phyloP scores from a whole-genome alignment of 2,113 vertebrate species.

The Chaetodon auriga region DNA sequence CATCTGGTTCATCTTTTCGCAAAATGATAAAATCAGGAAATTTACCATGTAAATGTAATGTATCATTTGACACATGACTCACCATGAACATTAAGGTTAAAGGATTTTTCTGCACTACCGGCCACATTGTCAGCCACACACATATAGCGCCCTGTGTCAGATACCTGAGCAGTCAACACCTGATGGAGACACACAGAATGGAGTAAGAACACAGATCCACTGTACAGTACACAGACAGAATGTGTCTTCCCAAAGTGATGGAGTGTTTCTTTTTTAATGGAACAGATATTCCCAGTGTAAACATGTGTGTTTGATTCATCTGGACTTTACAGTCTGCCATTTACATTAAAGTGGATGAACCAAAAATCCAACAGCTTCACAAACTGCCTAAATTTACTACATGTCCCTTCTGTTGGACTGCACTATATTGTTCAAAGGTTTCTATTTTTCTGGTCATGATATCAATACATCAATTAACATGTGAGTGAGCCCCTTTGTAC shows the following conservation, averaged over 20 bases:
- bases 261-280: neutral
- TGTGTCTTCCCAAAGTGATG: neutral
- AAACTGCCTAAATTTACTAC: neutral
- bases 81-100: constrained; percentile 95
- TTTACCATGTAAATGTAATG: neutral
- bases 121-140: constrained; percentile 92
- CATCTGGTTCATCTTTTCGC: neutral
- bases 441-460: neutral
- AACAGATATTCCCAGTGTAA: neutral
- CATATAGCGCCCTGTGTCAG: constrained; percentile 91
- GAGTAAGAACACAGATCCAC: neutral
- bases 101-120: constrained; percentile 92
- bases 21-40: neutral
- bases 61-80: constrained; percentile 62
- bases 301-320: neutral
- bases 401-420: neutral
- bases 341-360: neutral
- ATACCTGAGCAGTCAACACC: constrained; percentile 89
- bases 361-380: neutral
- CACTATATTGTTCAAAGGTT: neutral
- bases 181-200: constrained; percentile 64
- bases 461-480: neutral
- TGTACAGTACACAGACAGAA: neutral
- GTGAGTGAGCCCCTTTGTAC: neutral
- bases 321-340: neutral